Base-by-base conservation (phyloP, 1,140 invertebrate species). In the Ectropis grisescens region DNA sequence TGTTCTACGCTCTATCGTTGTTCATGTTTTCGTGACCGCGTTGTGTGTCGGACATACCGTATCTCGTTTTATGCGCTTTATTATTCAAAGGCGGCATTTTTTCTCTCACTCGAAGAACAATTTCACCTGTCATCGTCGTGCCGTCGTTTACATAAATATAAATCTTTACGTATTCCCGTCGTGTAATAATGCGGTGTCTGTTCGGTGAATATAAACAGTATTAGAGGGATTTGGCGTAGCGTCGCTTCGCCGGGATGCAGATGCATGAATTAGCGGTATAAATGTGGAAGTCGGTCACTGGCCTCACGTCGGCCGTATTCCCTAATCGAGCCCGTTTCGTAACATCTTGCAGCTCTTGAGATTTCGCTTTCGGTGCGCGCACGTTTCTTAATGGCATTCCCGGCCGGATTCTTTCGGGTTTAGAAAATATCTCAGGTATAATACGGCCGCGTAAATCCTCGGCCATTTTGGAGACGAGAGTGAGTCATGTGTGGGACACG, bases 231-330 rank as follows among this genome's bases (percentile, higher is more conserved):
- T 50, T 56, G 50, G 52, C 54, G 52, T 49, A 54, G 52, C 37
- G 33, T 41, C 46, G 37, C 41, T 33, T 52, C 55, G 57, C n/a
- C 61, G 59, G 54, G 60, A 66, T 66, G 66, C 66, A 70, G 64
- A 70, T 58, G 64, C 58, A 68, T 72, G 69, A 70, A 68, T 76
- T 72, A 75, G 59, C 59, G 60, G 66, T 68, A 58, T 68, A 70
- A 72, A 70, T 66, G 56, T 65, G 71, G 62, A 74, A 69, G 57
- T 74, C 67, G 75, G 75, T 76, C 75, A 71, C 52, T 70, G 71
- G 59, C 61, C 71, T 57, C 67, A 48, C 55, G 41, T n/a, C 38
- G 33, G 44, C 38, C 55, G 62, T 54, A 66, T 67, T 54, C 54
- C 51, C 61, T 71, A 67, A 70, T 69, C 69, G 67, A 48, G 49